These are phyloP conservation scores for Poeciliopsis turrubarensis DNA, from an alignment of 2,113 vertebrate genomes.

Conservation along the genomic window DNA sequence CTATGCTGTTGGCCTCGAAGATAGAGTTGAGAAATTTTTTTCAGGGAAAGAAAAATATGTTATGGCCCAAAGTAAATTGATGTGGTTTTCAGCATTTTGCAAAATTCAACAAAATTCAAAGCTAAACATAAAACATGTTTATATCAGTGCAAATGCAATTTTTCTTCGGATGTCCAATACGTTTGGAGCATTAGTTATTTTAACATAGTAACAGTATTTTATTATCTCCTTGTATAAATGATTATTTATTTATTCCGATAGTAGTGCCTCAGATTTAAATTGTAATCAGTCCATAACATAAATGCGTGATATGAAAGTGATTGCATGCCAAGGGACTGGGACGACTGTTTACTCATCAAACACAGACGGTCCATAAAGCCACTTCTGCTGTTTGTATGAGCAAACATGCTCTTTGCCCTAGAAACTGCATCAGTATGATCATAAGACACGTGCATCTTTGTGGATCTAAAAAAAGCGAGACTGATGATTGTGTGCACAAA, in stretches of 20 bases:
- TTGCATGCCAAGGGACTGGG: conserved; percentile 59
- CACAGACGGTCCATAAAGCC: conserved; percentile 80
- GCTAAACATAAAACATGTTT: neutral
- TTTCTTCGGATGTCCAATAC: neutral
- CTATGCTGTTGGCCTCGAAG: conserved; percentile 32
- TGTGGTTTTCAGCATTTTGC: neutral
- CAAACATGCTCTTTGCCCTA: conserved; percentile 81
- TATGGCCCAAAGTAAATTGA: conserved; percentile 7
- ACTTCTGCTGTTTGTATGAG: conserved; percentile 79
- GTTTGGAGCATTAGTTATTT: neutral
- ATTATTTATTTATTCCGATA: neutral
- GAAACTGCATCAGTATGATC: conserved; percentile 54
- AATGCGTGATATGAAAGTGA: conserved; percentile 28
- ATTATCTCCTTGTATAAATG: neutral
- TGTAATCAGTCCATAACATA: conserved; percentile 3
- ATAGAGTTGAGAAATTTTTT: conserved; percentile 33
- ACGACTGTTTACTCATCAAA: conserved; percentile 78
- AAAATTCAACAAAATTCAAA: neutral
- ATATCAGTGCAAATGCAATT: neutral
- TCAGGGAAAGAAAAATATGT: conserved; percentile 15
- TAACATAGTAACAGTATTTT: fast-evolving
- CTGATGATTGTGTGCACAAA: neutral
- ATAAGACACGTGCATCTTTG: conserved; percentile 5
- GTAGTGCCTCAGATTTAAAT: neutral
- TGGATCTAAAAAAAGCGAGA: neutral